phyloP scores from a whole-genome alignment of 2,113 vertebrate species.

The Pholis gunnellus region DNA sequence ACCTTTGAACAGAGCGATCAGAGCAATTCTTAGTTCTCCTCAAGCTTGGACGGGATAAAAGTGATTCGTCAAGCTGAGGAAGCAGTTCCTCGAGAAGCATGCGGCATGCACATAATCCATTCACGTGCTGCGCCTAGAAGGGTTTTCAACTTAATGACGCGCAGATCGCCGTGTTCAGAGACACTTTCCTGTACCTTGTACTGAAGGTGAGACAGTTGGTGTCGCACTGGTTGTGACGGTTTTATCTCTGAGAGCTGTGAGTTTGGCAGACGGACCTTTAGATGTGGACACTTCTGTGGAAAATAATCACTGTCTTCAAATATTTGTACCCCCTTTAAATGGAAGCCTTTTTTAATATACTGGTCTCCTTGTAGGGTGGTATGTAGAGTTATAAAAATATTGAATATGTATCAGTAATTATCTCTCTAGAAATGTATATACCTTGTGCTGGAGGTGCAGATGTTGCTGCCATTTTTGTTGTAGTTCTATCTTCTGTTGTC shows the following conservation, averaged over 20 bases:
- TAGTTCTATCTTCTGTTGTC: neutral
- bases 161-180: neutral
- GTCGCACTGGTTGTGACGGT: conserved; percentile 13
- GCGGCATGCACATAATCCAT: conserved; percentile 8
- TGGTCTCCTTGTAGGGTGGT: neutral
- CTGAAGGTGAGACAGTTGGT: conserved; percentile 4
- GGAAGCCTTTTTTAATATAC: neutral
- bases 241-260: conserved; percentile 26
- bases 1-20: conserved; percentile 53
- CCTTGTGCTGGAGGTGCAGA: conserved; percentile 36
- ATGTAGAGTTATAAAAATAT: too few species aligned
- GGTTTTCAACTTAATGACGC: neutral
- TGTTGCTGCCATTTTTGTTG: conserved; percentile 3
- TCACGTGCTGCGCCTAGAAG: neutral
- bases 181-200: conserved; percentile 40
- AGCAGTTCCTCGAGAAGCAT: conserved; percentile 4
- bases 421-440: conserved; percentile 24
- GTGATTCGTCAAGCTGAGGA: neutral
- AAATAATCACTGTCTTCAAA: conserved; percentile 18
- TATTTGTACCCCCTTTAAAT: neutral
- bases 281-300: conserved; percentile 17
- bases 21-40: neutral
- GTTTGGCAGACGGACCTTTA: neutral
- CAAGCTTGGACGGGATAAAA: neutral
- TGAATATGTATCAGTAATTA: neutral